Evolutionary conservation across 2,113 vertebrate species (phyloP).

Genomic region (Rhineura floridana): DNA sequence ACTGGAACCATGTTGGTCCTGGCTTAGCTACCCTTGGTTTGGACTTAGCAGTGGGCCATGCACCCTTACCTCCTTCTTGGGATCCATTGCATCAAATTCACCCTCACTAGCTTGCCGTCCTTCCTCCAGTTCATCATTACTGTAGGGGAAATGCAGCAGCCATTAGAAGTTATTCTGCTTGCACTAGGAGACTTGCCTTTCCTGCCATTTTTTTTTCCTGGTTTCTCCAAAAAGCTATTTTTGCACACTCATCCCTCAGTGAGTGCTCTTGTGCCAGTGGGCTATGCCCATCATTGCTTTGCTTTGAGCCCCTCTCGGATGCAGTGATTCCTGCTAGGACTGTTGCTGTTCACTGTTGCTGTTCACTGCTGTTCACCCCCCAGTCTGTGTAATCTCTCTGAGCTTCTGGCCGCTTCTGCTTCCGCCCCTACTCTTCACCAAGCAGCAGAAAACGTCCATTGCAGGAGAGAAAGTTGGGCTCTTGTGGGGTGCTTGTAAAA

Average conservation of each 20-base stretch:
- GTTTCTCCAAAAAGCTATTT: neutral
- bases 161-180: conserved; percentile 20
- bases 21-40: neutral
- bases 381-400: neutral
- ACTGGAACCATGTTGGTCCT: too few species aligned
- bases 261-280: neutral
- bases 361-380: too few species aligned
- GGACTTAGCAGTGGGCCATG: rapidly evolving
- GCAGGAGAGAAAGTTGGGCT: neutral
- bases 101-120: conserved; percentile 83
- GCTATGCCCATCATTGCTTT: neutral
- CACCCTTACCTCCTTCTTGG: conserved; percentile 85
- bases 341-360: neutral
- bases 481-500: neutral
- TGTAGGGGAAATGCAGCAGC: conserved; percentile 35
- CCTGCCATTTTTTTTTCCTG: neutral
- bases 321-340: neutral
- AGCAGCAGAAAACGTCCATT: too few species aligned
- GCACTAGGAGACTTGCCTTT: too few species aligned
- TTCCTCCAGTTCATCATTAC: conserved; percentile 87
- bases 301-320: neutral
- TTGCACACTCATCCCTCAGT: neutral
- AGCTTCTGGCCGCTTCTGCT: neutral
- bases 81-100: conserved; percentile 82
- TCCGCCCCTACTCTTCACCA: neutral